Evolutionary conservation across 2,888 invertebrate species (phyloP).

Genomic region (Morinoia aosen): DNA sequence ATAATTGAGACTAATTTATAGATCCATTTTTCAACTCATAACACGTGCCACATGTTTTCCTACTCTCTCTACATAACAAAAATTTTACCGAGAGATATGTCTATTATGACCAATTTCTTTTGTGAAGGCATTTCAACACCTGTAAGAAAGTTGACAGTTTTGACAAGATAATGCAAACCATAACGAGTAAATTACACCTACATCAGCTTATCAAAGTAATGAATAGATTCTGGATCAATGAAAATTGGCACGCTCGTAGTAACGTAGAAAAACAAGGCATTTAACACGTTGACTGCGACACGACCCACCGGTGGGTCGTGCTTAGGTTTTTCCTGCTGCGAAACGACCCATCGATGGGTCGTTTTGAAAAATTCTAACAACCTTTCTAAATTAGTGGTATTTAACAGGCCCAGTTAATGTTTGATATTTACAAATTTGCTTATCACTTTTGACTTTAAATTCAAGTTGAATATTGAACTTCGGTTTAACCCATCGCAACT

Average conservation of each 20-base stretch:
- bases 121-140: not conserved
- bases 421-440: too few species aligned
- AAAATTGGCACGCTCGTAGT: not conserved
- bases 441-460: too few species aligned
- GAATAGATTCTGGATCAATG: not conserved
- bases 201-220: not conserved
- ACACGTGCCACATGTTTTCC: not conserved
- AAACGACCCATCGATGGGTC: too few species aligned
- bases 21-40: not conserved
- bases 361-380: too few species aligned
- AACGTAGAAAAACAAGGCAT: not conserved
- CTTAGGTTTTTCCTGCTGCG: too few species aligned
- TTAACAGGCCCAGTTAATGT: too few species aligned
- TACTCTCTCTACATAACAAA: too few species aligned
- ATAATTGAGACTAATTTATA: not conserved
- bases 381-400: too few species aligned
- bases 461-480: too few species aligned
- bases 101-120: not conserved
- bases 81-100: not conserved
- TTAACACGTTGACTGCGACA: too few species aligned
- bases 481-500: too few species aligned
- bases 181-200: not conserved
- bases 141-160: not conserved
- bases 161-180: not conserved
- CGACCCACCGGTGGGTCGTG: too few species aligned